Evolutionary conservation across 2,797 vertebrate genomes (phyloP), one percentile per base, ranked within the genome.

Genomic region (Myripristis jacobus): DNA sequence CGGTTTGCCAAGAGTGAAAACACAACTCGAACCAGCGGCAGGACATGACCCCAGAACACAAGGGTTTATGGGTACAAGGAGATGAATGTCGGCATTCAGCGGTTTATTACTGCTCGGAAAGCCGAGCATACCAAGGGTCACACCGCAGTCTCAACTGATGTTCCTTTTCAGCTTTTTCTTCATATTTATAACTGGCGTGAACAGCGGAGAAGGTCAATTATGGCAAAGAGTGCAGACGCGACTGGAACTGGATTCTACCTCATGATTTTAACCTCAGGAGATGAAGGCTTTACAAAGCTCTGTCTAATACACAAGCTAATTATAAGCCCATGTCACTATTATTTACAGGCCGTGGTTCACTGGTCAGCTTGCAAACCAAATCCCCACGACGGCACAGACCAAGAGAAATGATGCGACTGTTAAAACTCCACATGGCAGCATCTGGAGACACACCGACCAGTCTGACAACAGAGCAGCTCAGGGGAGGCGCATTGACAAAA

Each of bases 281-380:
- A 29, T 29, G 10, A 71, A 73, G 12, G 3, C 16, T 44, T 44
- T n/a, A 15, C 16, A 46, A 56, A 51, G 51, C 61, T n/a, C 63
- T 59, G 27, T 29, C 27, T 29, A 29, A 29, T 29, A 29, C 6
- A 29, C 6, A 6, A 29, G 27, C 27, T 29, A 29, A 29, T 12
- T 3, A 8, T 1, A n/a, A 51, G 31, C 66, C 60, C 29, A 19
- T 54, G 25, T 70, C 46, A 2, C 1, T 46, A 19, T 25, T 60
- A 61, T 84, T 70, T 52, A 74, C 66, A 57, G 15, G 46, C 7
- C 8, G 3, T 0, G 55, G 21, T 50, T 69, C 12, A 31, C 16
- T n/a, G n/a, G n/a, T n/a, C n/a, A n/a, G n/a, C n/a, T n/a, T n/a
- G n/a, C n/a, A n/a, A n/a, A n/a, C n/a, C n/a, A n/a, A n/a, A n/a